Base-by-base conservation (phyloP, 2,797 vertebrate species). In the Eupleurogrammus muticus region DNA sequence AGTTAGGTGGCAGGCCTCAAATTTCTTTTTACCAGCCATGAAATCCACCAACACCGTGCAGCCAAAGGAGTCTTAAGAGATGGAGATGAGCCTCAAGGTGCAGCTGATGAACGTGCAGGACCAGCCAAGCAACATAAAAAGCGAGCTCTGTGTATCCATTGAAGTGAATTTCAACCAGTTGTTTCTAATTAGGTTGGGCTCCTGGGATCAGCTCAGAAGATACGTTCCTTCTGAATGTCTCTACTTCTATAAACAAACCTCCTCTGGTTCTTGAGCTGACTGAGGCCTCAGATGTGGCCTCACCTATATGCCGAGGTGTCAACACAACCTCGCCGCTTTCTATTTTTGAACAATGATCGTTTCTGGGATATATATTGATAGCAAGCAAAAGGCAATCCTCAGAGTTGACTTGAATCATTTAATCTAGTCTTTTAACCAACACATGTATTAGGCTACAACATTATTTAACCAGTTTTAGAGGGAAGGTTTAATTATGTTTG, bases 121-220 rank as follows among this genome's bases (percentile, higher is more conserved):
- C 67, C 86, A 67, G 93, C 91, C 93, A 93, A 92, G 88, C 89
- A 89, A 90, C 91, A 93, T 92, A 93, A 92, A 89, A 92, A 80
- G 84, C 79, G 81, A 93, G 87, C 89, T 92, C 83, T 77, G 76
- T 21, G 75, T 19, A 84, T 87, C 84, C 84, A 90, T 89, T 91
- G 91, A 92, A 92, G 87, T 92, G 82, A 91, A 87, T 90, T 90
- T 88, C 63, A 7, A 86, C 60, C 93, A 94, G 92, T 94, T 94
- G 94, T 91, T 94, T 95, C 90, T 92, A 92, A 94, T 95, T 94
- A 93, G 88, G 87, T 77, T 73, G 61, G 74, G 90, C 93, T 94
- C 89, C 91, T 87, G 90, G 91, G 92, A 93, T 91, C 91, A 90
- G 87, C 85, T 89, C 81, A 84, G 90, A 77, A 93, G 94, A 95